Evolutionary conservation across 1,140 invertebrate species (phyloP), one percentile per base, ranked within the genome.

Genomic region (Pachypeltis micranthus): DNA sequence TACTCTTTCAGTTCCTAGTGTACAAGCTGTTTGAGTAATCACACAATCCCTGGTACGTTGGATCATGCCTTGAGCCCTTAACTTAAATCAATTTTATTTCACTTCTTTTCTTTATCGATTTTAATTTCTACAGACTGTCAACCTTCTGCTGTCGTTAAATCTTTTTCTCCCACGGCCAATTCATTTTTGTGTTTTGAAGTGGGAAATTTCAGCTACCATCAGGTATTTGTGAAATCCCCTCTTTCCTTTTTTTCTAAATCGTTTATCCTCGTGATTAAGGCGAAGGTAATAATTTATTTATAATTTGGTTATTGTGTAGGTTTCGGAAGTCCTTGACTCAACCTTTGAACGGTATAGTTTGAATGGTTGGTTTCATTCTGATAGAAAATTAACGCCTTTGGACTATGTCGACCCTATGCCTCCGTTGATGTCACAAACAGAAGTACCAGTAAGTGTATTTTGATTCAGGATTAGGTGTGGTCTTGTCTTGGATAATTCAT

Each of bases 281-380:
- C 16, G 7, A 39, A 39, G 31, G 16, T 39, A 39, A 39, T 39
- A 7, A 24, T 24, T 26, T 21, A 56, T 3, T 24, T 7, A 19
- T 25, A 21, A 44, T 10, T 61, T 61, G 25, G 21, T 39, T 21
- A n/a, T 34, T 44, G 14, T 62, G n/a, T 12, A 70, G 69, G 69
- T 70, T 7, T 31, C 65, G 1, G 69, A 70, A 66, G 64, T 69
- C 25, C 26, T 58, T 14, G 34, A 57, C 26, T 51, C 61, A 1
- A 44, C 34, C 44, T 31, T 58, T 61, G 26, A 61, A 21, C 59
- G 69, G 7, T 19, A 65, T 19, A 66, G 68, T 34, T 67, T 70
- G 29, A 69, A 70, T 61, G 69, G 69, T 10, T 70, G 69, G 69
- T 69, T 70, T 29, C 69, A 70, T 44, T 26, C 44, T 44, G 55